Percentiles rank a stretch among this genome's conserved stretches.
Conservation (phyloP, 2,797 vertebrate species). For the Echiichthys vipera region DNA sequence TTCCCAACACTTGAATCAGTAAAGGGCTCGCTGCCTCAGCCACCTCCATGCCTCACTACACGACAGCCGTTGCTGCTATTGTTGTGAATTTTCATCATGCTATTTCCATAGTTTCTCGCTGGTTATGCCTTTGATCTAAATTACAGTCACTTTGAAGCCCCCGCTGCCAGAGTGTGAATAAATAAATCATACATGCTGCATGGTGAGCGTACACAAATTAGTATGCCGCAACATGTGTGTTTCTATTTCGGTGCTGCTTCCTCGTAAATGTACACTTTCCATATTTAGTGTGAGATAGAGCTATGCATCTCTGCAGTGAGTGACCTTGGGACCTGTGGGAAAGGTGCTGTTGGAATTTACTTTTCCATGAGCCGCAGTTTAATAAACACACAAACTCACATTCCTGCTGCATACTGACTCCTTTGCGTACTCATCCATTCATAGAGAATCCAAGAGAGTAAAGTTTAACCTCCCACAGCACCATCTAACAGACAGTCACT, state of each 20-base stretch:
- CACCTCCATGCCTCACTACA: not conserved
- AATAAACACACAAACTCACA: conserved; percentile 48
- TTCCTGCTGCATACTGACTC: conserved; percentile 29
- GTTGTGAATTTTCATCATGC: conserved; percentile 48
- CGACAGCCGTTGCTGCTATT: conserved; percentile 11
- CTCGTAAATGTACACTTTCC: conserved; percentile 37
- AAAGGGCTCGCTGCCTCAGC: not conserved
- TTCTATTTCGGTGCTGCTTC: conserved; percentile 59
- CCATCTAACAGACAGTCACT: not conserved
- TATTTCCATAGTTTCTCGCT: conserved; percentile 30
- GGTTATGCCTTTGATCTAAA: conserved; percentile 47
- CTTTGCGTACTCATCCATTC: conserved; percentile 25
- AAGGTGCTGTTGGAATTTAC: conserved; percentile 48
- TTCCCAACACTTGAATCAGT: conserved; percentile 38
- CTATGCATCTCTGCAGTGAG: not conserved
- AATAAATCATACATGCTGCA: conserved; percentile 64
- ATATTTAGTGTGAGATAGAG: conserved; percentile 43
- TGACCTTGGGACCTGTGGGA: conserved; percentile 29
- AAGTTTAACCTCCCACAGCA: not conserved
- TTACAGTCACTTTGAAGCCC: conserved; percentile 56
- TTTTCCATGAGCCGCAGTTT: conserved; percentile 58
- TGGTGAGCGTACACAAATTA: conserved; percentile 50
- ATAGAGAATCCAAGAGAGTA: not conserved
- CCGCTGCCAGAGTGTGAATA: conserved; percentile 40
- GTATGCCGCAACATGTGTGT: conserved; percentile 13